Evolutionary conservation across 2,888 invertebrate genomes (phyloP).

Genomic region (Chromoteleia sp.): DNA sequence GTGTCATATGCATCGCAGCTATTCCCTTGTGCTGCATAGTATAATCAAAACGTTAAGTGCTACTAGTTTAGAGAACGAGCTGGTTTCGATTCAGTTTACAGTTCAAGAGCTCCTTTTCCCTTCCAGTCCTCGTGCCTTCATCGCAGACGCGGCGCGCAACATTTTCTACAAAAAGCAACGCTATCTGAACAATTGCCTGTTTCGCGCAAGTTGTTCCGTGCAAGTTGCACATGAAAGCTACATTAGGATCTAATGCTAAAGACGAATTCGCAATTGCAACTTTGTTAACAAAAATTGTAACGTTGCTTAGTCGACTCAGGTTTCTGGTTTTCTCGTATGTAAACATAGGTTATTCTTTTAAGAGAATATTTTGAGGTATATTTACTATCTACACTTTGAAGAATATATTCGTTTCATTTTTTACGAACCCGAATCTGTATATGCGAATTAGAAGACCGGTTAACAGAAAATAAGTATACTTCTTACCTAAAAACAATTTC

Average conservation of each 20-base stretch:
- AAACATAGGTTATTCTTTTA: too few species aligned
- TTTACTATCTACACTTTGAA: too few species aligned
- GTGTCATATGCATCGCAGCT: constrained; percentile 16
- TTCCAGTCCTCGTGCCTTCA: too few species aligned
- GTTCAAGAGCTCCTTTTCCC: not conserved
- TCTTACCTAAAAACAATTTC: too few species aligned
- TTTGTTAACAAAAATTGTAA: constrained; percentile 1
- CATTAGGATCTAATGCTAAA: constrained; percentile 9
- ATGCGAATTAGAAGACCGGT: too few species aligned
- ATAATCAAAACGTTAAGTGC: constrained; percentile 18
- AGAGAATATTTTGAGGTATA: too few species aligned
- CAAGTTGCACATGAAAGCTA: constrained; percentile 20
- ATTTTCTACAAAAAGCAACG: constrained; percentile 15
- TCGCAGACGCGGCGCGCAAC: not conserved
- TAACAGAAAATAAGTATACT: too few species aligned
- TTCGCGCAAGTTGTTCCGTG: constrained; percentile 4
- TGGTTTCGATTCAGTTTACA: constrained; percentile 15
- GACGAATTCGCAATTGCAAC: constrained; percentile 5
- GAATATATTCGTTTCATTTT: too few species aligned
- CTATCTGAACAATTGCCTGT: constrained; percentile 20
- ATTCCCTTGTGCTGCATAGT: constrained; percentile 7
- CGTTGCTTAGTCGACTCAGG: too few species aligned
- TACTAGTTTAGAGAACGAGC: not conserved
- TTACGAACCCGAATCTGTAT: too few species aligned
- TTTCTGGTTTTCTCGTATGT: too few species aligned